Evolutionary conservation across 2,113 vertebrate species (phyloP), one percentile per base, ranked within the genome.

Genomic region (Ornithorhynchus anatinus): DNA sequence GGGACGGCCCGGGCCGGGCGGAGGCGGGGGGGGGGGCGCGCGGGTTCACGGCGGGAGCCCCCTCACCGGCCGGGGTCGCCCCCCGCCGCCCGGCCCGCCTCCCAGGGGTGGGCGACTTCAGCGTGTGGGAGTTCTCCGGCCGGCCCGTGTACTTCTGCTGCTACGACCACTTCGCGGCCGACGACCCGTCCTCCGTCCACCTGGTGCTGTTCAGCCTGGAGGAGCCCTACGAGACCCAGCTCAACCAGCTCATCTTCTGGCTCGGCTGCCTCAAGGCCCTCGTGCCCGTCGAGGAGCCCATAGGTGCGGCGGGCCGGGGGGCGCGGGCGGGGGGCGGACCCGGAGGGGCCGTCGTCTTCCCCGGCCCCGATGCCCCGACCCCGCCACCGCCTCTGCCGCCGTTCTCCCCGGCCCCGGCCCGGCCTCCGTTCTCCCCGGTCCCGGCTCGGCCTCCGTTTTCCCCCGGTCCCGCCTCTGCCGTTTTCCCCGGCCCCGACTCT

Each of bases 221-320:
- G 89, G 97, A 98, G 69, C 95, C 97, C 33, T 99, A 97, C 6
- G 98, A 99, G 88, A 97, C 95, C 58, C 98, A 99, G 75, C 88
- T 99, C 81, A 93, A 96, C 59, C 97, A 99, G 94, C 91, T 98
- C 88, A 96, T 95, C 79, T 99, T 96, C 91, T 99, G 98, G 98
- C 95, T 99, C 44, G 98, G 94, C 91, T 95, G 96, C 82, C 92
- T 99, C 75, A 99, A 99, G 80, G 96, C 96, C 0, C 87, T 99
- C 50, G 95, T 92, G 8, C 92, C 95, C 8, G 94, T 96, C 1
- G 96, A 96, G 85, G 95, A 98, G 32, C 92, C 89, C 76, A 96
- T 98, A 74, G 95, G 98, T 99, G 83, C 86, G 92, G 22, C 5
- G 0, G 27, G 25, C 12, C 2, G 2, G 29, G 25, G 7, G 40